Percentiles rank a stretch among this genome's conserved stretches.
phyloP scores from a whole-genome alignment of 64 coral and sea anemone species.

The Acropora tenuis region DNA sequence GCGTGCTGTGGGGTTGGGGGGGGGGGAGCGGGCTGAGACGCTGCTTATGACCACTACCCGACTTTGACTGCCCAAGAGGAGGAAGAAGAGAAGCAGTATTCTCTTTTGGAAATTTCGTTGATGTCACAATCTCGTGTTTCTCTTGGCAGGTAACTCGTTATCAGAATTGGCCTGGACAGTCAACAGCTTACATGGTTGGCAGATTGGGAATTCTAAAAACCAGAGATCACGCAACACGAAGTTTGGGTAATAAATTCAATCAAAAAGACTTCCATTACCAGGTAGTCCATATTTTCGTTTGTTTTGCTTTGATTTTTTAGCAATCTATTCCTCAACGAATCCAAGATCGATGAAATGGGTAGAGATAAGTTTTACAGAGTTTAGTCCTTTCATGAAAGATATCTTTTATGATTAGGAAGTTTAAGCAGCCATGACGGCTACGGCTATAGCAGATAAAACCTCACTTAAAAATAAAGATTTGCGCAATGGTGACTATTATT shows the following conservation, averaged over 20 bases:
- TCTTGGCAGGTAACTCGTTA: constrained; percentile 86
- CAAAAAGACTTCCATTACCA: constrained; percentile 91
- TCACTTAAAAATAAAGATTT: too few relatives aligned
- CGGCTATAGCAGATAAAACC: too few relatives aligned
- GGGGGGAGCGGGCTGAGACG: neutral
- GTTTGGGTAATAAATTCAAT: constrained; percentile 68
- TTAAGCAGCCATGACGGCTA: too few relatives aligned
- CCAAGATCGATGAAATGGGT: too few relatives aligned
- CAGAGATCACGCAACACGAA: constrained; percentile 41
- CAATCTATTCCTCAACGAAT: neutral
- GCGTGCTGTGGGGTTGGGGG: too few relatives aligned
- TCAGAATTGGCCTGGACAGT: constrained; percentile 87
- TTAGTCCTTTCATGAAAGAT: too few relatives aligned
- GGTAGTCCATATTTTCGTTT: neutral
- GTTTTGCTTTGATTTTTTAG: neutral
- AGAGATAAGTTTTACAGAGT: too few relatives aligned
- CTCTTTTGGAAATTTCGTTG: too few relatives aligned
- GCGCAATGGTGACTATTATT: too few relatives aligned
- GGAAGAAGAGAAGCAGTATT: too few relatives aligned
- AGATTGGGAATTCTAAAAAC: constrained; percentile 67
- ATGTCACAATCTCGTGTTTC: neutral
- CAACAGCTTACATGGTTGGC: constrained; percentile 85
- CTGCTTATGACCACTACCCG: neutral
- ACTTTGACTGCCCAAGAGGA: neutral
- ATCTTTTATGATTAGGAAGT: too few relatives aligned